phyloP scores from a whole-genome alignment of 1,140 invertebrate genomes.

The Brachionus sp. region DNA sequence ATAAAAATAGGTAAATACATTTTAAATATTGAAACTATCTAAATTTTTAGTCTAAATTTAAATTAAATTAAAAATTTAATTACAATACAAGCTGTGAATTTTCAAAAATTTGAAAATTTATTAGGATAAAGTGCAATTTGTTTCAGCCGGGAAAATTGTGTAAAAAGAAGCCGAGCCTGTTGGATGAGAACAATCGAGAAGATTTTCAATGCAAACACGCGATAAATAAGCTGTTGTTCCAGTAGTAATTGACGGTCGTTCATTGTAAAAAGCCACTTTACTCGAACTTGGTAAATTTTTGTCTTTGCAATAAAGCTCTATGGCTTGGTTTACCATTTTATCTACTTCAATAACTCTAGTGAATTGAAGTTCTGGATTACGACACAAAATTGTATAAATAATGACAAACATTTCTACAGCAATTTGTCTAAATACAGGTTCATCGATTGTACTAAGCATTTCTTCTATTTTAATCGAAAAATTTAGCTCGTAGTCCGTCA shows the following conservation, averaged over 20 bases:
- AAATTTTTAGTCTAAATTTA: neutral
- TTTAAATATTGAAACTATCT: neutral
- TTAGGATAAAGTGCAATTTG: conserved; percentile 3
- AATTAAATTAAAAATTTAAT: neutral
- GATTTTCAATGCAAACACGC: conserved; percentile 32
- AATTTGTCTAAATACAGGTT: conserved; percentile 86
- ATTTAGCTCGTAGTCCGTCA: conserved; percentile 91
- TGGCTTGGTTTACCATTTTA: conserved; percentile 39
- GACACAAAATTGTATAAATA: conserved; percentile 36
- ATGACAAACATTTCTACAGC: conserved; percentile 70
- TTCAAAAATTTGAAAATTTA: neutral
- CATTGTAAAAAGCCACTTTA: conserved; percentile 24
- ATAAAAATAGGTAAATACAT: neutral
- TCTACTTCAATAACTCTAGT: conserved; percentile 24
- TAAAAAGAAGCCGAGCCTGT: conserved; percentile 16
- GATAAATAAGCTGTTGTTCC: conserved; percentile 33
- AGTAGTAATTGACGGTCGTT: neutral
- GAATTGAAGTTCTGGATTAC: conserved; percentile 41
- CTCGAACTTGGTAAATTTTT: neutral
- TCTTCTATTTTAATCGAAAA: conserved; percentile 93
- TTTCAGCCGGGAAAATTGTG: neutral
- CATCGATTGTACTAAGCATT: conserved; percentile 78
- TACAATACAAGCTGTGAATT: neutral
- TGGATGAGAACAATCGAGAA: neutral
- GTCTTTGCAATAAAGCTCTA: conserved; percentile 16